Base-by-base conservation (phyloP, 2,797 vertebrate species). In the Taenioides sp. region DNA sequence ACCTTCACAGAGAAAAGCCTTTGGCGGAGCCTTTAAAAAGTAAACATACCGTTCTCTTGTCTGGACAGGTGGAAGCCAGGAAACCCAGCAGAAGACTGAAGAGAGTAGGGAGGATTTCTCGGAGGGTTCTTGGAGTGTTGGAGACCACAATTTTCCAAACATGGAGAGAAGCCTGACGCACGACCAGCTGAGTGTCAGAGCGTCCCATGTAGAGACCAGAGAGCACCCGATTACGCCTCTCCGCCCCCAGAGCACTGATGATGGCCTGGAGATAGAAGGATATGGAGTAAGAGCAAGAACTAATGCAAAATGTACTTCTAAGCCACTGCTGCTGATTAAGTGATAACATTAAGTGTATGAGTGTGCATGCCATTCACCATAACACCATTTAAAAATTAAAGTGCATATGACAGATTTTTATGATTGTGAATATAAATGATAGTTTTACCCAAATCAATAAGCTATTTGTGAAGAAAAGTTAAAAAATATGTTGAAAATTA, bases 61-160 rank as follows among this genome's bases (percentile, higher is more conserved):
- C 98, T 0, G 97, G 92, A 59, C 97, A 99, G 10, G 96, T 99
- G 63, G 97, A 99, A 20, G 98, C 98, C 90, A 99, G 84, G 88
- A 99, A 99, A 59, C 98, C 97, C 87, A 99, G 93, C 81, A 99
- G 90, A 7, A 99, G 95, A 20, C 93, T 91, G 75, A 99, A 99
- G 73, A 99, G 96, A 0, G 98, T 99, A 1, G 98, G 98, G 76
- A 99, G 86, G 87, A 98, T 99, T 86, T 99, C 98, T 0, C 98
- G 90, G 5, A 99, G 94, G 0, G 98, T 99, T 71, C 98, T 96
- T 18, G 98, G 98, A 0, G 98, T 99, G 88, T 99, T 99, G 14
- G 98, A 95, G 67, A 99, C 98, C 0, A 99, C 98, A 0, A 99
- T 99, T 92, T 99, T 99, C 98, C 98, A 99, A 68, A 99, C 98